phyloP scores from a whole-genome alignment of 2,797 vertebrate species.

The Bufotes viridis region DNA sequence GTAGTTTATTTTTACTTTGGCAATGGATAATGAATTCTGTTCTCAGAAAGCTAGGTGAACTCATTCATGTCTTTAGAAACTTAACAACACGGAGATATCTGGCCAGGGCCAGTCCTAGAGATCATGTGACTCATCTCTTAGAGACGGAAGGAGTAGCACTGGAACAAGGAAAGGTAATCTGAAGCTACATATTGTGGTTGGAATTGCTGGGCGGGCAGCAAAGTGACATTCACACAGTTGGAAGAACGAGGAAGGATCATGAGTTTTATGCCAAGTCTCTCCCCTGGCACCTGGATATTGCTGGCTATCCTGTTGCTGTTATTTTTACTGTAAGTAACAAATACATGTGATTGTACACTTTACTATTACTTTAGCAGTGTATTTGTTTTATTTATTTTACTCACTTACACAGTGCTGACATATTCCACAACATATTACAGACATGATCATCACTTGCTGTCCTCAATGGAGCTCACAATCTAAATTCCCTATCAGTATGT shows the following conservation, averaged over 20 bases:
- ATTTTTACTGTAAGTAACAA: constrained; percentile 9
- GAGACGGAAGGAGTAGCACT: neutral
- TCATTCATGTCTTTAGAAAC: too few relatives aligned
- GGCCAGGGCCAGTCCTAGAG: neutral
- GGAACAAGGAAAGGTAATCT: neutral
- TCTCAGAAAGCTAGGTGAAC: neutral
- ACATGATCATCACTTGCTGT: too few relatives aligned
- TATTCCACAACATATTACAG: too few relatives aligned
- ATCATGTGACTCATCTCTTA: neutral
- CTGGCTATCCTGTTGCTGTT: neutral
- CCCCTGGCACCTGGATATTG: constrained; percentile 1
- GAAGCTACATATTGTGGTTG: neutral
- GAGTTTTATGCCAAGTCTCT: constrained; percentile 2
- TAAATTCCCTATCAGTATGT: too few relatives aligned
- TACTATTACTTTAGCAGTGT: neutral
- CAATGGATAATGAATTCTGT: neutral
- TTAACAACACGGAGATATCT: neutral
- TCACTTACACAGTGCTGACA: too few relatives aligned
- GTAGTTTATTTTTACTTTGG: neutral
- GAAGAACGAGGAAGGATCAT: neutral
- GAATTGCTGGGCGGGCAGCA: neutral
- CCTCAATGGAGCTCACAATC: too few relatives aligned
- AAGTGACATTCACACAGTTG: neutral
- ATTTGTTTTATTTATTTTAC: neutral
- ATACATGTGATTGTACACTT: neutral